phyloP scores from a whole-genome alignment of 2,888 invertebrate genomes.

The Drosophila neotestacea region DNA sequence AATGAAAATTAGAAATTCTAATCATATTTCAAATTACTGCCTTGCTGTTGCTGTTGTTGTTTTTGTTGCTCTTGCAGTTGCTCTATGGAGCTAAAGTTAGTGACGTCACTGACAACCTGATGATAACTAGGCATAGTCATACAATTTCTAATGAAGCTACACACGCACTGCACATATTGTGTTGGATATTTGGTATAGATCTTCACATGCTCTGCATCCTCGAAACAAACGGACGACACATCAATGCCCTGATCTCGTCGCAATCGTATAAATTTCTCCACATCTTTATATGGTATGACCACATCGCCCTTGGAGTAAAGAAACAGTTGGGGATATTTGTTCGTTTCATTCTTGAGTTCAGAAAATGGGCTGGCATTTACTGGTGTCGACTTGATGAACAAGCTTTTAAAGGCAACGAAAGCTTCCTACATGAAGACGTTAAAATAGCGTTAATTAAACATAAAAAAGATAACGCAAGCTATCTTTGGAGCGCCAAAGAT shows the following conservation, averaged over 20 bases:
- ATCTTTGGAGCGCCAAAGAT: too few relatives aligned
- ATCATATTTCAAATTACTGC: slow-evolving; percentile 56
- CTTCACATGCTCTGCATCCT: slow-evolving; percentile 91
- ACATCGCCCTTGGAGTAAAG: slow-evolving; percentile 90
- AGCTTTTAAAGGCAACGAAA: slow-evolving; percentile 83
- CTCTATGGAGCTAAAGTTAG: slow-evolving; percentile 15
- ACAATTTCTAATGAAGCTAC: slow-evolving; percentile 88
- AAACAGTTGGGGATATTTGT: slow-evolving; percentile 89
- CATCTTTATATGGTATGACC: slow-evolving; percentile 89
- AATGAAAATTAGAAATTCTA: slow-evolving; percentile 30
- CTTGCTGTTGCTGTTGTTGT: slow-evolving; percentile 8
- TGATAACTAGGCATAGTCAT: slow-evolving; percentile 78
- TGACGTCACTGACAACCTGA: slow-evolving; percentile 25
- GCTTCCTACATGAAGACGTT: slow-evolving; percentile 79
- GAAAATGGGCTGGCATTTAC: slow-evolving; percentile 87
- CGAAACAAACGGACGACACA: slow-evolving; percentile 88
- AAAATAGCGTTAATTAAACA: too few relatives aligned
- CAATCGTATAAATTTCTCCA: slow-evolving; percentile 88
- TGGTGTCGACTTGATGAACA: slow-evolving; percentile 84
- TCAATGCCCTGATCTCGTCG: slow-evolving; percentile 87
- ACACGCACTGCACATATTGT: slow-evolving; percentile 87
- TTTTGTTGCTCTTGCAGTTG: slow-evolving; percentile 24
- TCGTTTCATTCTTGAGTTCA: slow-evolving; percentile 87
- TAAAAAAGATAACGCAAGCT: too few relatives aligned
- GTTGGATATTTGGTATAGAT: slow-evolving; percentile 89